A percentile compares a stretch with the other conserved stretches of the same genome.
phyloP scores from a whole-genome alignment of 64 coral and sea anemone genomes.

The Stichodactyla mertensii region DNA sequence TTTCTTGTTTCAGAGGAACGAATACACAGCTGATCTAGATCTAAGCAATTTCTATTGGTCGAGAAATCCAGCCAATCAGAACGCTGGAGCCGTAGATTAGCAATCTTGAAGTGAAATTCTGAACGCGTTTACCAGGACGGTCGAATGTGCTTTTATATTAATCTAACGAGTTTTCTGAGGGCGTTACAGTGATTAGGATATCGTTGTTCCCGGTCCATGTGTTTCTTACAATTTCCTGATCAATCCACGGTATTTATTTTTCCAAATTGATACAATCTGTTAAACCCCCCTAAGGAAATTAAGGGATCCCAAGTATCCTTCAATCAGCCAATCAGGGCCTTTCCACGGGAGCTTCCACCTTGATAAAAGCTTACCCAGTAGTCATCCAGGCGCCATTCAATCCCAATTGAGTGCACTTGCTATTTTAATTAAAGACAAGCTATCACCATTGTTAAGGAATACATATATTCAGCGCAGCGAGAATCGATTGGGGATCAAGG shows the following conservation, averaged over 20 bases:
- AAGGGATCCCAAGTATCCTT: slow-evolving; percentile 24
- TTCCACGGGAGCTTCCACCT: neutral
- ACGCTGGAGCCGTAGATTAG: neutral
- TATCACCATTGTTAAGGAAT: neutral
- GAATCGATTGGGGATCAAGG: neutral
- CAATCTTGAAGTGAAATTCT: neutral
- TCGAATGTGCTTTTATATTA: neutral
- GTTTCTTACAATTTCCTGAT: slow-evolving; percentile 20
- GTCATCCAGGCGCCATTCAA: slow-evolving; percentile 14
- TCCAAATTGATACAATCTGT: slow-evolving; percentile 29
- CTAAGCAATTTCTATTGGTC: neutral
- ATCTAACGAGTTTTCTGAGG: neutral
- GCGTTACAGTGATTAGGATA: neutral
- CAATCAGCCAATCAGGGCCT: neutral
- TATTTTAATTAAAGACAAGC: slow-evolving; percentile 27
- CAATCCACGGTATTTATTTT: slow-evolving; percentile 26
- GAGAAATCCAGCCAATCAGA: neutral
- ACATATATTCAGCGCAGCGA: slow-evolving; percentile 17
- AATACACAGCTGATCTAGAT: neutral
- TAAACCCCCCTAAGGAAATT: slow-evolving; percentile 33
- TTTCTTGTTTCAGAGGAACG: neutral
- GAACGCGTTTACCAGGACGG: neutral
- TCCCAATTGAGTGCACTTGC: slow-evolving; percentile 22
- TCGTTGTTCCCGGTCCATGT: neutral
- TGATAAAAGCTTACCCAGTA: slow-evolving; percentile 19